Base-by-base conservation (phyloP, 2,797 vertebrate species). In the Graptemys geographica region DNA sequence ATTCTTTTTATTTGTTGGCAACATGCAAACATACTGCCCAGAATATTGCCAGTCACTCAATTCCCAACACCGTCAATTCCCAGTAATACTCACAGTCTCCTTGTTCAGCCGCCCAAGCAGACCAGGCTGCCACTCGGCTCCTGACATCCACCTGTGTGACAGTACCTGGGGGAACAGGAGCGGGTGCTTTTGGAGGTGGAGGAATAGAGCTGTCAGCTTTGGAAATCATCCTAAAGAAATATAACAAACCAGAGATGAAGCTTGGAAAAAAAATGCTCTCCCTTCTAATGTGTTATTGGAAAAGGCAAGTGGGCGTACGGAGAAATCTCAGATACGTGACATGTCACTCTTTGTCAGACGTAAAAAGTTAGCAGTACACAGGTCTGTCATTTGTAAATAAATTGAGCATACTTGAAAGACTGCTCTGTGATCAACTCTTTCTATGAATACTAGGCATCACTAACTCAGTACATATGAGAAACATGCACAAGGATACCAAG, bases 71-170 rank as follows among this genome's bases (percentile, higher is more conserved):
- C 15, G 23, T 0, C 0, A 5, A 27, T 37, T 52, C 76, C 72
- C 49, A 27, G 59, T 18, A 89, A 95, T 87, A 99, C 99, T 99
- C 97, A 99, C 99, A 95, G 72, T 99, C 99, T 5, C 98, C 98
- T 92, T 99, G 99, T 96, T 99, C 99, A 16, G 99, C 96, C 7
- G 98, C 98, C 99, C 99, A 99, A 0, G 99, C 98, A 0, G 99
- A 99, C 99, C 99, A 99, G 1, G 98, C 99, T 0, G 99, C 99
- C 87, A 98, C 99, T 0, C 99, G 98, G 95, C 99, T 99, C 97
- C 98, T 98, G 21, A 98, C 98, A 0, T 99, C 99, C 97, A 98
- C 96, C 94, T 98, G 99, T 6, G 98, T 98, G 90, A 98, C 49
- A 1, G 98, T 96, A 0, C 97, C 97, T 0, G 99, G 99, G 0